These are phyloP conservation scores for Terrapene triunguis DNA, from an alignment of 2,113 vertebrate genomes.

Conservation along the genomic window DNA sequence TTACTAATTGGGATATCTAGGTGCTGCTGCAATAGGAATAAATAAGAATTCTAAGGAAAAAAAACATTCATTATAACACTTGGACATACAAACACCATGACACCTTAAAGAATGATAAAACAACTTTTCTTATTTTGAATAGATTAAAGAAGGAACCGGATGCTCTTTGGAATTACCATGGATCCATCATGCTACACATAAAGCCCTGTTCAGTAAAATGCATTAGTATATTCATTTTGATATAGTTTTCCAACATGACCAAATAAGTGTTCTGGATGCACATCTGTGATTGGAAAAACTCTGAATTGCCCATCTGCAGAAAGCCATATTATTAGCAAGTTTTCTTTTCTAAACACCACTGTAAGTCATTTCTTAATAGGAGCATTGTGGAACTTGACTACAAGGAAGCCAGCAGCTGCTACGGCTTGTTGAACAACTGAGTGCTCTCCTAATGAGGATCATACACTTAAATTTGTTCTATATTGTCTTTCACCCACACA, in stretches of 20 bases:
- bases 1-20: background rate
- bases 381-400: background rate
- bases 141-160: background rate
- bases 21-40: background rate
- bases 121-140: background rate
- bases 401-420: background rate
- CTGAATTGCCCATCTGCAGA: background rate
- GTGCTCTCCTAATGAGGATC: background rate
- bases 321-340: background rate
- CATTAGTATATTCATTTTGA: background rate
- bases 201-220: background rate
- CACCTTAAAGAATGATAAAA: background rate
- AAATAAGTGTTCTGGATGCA: background rate
- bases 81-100: background rate
- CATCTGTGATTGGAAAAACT: background rate
- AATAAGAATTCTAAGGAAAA: background rate
- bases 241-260: background rate
- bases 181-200: background rate
- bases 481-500: background rate
- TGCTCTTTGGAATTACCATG: background rate
- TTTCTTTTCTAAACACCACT: background rate
- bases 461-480: background rate
- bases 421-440: background rate
- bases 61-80: background rate
- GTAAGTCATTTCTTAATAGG: background rate